Evolutionary conservation across 2,888 invertebrate genomes (phyloP).

Genomic region (Amorpha juglandis): DNA sequence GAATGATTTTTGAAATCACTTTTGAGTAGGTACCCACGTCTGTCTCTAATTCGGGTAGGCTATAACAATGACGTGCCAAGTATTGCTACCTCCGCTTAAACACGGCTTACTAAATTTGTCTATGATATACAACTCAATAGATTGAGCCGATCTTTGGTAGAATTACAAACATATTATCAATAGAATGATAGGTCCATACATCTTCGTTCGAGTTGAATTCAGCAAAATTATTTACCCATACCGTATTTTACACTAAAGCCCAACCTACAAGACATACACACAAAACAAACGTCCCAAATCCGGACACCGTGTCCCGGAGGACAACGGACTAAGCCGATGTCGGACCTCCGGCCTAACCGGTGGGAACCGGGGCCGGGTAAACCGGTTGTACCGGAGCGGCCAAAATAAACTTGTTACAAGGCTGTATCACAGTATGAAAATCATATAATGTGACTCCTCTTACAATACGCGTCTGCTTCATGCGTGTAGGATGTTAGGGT

Average conservation of each 20-base stretch:
- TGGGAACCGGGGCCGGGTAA: slow-evolving; percentile 23
- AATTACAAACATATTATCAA: no score
- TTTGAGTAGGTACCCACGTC: no score
- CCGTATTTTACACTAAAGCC: neutral
- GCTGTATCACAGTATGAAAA: neutral
- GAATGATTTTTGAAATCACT: no score
- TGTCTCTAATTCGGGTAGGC: no score
- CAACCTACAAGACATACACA: neutral
- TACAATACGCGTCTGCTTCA: no score
- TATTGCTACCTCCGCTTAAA: no score
- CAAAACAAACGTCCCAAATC: slow-evolving; percentile 18
- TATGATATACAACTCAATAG: no score
- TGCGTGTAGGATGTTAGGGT: no score
- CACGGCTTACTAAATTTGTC: no score
- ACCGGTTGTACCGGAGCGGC: slow-evolving; percentile 17
- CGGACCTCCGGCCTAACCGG: slow-evolving; percentile 23
- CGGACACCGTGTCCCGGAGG: slow-evolving; percentile 2
- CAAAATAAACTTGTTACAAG: slow-evolving; percentile 24
- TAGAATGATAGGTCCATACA: no score
- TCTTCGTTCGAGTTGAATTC: neutral
- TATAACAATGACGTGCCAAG: no score
- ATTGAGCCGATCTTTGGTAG: no score
- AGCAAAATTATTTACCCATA: neutral
- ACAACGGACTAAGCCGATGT: slow-evolving; percentile 27
- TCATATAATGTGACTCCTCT: neutral